phyloP scores from a whole-genome alignment of 1,140 invertebrate genomes.

The Drosophila kikkawai region DNA sequence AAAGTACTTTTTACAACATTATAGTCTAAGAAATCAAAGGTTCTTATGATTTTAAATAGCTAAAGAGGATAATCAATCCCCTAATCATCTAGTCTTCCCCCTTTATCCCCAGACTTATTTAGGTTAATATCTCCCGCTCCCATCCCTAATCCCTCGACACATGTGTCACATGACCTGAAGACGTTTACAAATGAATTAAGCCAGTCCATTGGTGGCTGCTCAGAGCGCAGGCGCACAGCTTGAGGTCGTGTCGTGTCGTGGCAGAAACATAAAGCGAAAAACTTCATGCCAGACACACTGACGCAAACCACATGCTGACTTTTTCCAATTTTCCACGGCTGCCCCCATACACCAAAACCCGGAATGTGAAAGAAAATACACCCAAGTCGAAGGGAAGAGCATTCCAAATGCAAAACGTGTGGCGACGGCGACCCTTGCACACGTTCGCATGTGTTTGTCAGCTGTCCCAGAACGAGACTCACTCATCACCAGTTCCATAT shows the following conservation, averaged over 20 bases:
- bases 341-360: conserved; percentile 6
- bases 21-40: too few relatives aligned
- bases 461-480: conserved; percentile 37
- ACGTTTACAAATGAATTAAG: conserved; percentile 62
- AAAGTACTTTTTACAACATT: too few relatives aligned
- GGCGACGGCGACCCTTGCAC: conserved; percentile 26
- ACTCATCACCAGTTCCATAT: conserved; percentile 21
- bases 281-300: conserved; percentile 64
- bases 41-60: too few relatives aligned
- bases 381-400: conserved; percentile 12
- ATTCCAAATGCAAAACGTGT: conserved; percentile 81
- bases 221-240: conserved; percentile 74
- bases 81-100: neutral
- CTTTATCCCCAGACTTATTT: too few relatives aligned
- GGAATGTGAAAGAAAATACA: conserved; percentile 3
- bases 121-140: neutral
- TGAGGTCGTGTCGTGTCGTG: conserved; percentile 31
- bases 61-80: neutral
- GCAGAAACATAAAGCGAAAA: conserved; percentile 25
- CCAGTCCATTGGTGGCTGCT: conserved; percentile 25
- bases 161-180: conserved; percentile 69
- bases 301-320: conserved; percentile 77
- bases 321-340: conserved; percentile 44
- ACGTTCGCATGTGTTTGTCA: conserved; percentile 66
- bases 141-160: conserved; percentile 29